These are phyloP conservation scores for Onthophagus sagittarius DNA, from an alignment of 2,888 invertebrate genomes.

Conservation along the genomic window DNA sequence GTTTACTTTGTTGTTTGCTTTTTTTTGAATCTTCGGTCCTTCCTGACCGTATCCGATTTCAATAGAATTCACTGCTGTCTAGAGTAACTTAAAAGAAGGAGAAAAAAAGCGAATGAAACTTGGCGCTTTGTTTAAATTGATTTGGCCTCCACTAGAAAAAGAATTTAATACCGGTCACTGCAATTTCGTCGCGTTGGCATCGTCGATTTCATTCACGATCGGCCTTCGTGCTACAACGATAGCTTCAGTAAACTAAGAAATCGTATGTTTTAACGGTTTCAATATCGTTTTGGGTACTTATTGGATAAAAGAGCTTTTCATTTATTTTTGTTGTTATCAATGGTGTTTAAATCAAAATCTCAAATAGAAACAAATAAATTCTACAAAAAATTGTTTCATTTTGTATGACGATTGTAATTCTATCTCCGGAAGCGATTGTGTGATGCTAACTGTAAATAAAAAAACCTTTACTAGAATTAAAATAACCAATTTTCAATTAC, in stretches of 20 bases:
- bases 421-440: no score
- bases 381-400: neutral
- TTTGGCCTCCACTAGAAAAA: conserved; percentile 9
- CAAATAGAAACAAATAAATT: neutral
- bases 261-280: neutral
- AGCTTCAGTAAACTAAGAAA: neutral
- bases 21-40: neutral
- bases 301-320: neutral
- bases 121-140: conserved; percentile 38
- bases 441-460: neutral
- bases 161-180: conserved; percentile 22
- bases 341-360: no score
- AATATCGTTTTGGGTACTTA: neutral
- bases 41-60: neutral
- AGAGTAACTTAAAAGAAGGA: neutral
- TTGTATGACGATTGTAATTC: no score
- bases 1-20: neutral
- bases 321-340: no score
- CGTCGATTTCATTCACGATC: neutral
- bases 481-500: neutral
- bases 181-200: neutral
- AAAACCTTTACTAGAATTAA: neutral
- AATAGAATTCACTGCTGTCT: neutral
- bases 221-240: neutral
- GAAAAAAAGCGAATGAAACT: neutral